These are phyloP conservation scores for Microhierax caerulescens DNA, from an alignment of 2,797 vertebrate genomes.

Conservation along the genomic window DNA sequence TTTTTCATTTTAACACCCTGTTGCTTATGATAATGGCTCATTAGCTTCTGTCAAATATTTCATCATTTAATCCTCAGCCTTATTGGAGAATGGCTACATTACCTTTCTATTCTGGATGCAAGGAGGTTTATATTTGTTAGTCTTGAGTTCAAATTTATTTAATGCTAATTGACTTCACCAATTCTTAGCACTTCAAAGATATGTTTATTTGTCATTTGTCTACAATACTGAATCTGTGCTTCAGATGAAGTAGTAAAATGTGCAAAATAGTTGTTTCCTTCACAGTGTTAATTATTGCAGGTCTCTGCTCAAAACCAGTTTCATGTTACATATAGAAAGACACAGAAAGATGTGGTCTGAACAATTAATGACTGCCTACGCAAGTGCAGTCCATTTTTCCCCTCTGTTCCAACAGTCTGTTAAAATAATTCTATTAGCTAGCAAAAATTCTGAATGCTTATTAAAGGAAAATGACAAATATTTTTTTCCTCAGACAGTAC, in stretches of 20 bases:
- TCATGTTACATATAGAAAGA: background rate
- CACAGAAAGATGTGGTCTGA: background rate
- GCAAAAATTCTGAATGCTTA: constrained; percentile 21
- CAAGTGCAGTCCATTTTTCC: background rate
- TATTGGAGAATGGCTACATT: constrained; percentile 58
- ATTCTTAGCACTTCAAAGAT: background rate
- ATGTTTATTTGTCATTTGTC: constrained; percentile 14
- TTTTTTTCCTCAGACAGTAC: background rate
- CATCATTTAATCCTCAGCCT: constrained; percentile 62
- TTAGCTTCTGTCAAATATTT: constrained; percentile 72
- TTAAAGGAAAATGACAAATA: constrained; percentile 35
- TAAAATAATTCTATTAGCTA: constrained; percentile 48
- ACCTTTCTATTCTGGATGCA: constrained; percentile 39
- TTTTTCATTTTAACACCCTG: constrained; percentile 62
- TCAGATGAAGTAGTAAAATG: background rate
- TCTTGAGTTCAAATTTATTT: constrained; percentile 37
- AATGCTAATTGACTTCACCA: constrained; percentile 18
- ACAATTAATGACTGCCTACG: constrained; percentile 26
- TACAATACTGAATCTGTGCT: background rate
- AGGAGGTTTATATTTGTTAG: constrained; percentile 49
- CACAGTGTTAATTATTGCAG: background rate
- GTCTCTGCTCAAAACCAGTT: background rate
- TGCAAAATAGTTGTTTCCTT: background rate
- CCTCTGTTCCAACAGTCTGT: constrained; percentile 7
- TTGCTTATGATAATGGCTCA: constrained; percentile 70